Base-by-base conservation (phyloP, 2,888 invertebrate species). In the Conchocele bisecta region DNA sequence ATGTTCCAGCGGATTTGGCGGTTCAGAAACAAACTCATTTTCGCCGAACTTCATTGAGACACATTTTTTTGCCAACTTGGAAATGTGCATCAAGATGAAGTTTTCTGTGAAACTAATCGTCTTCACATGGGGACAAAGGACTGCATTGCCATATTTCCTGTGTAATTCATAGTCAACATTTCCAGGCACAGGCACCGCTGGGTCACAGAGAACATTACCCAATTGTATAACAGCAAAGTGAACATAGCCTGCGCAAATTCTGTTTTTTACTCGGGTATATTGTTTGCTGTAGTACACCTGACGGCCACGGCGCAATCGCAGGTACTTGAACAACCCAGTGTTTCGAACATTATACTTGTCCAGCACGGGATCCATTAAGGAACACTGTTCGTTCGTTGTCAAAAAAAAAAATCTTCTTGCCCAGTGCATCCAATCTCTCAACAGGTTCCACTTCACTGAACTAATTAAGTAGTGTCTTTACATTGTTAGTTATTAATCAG, bases 1-100 rank as follows among this genome's bases (percentile, higher is more conserved):
- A 44, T 58, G 58, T 28, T 58, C 58, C 35, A 33, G 48, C 26
- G 37, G 44, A 58, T 46, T 58, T 28, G 44, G 58, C 26, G 58
- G 58, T 20, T 46, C 35, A 29, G 31, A 44, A 13, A 57, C 29
- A 42, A 24, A 58, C 17, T 44, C 33, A 20, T 58, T 31, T 2
- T 42, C 29, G 31, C 35, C 15, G 24, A 46, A 33, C 31, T 58
- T 46, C 58, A 58, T 58, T 5, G 31, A 46, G 20, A 46, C 31
- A 58, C 58, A 44, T 31, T 58, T 58, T 26, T 44, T 58, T 46
- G 35, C 2, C 24, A 60, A 35, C 17, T 48, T 50, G 6, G 35
- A 35, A 24, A 28, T 41, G n/a, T 48, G 60, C 28, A 46, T 37
- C 28, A 48, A 60, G 22, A 17, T 48, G 31, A 26, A 37, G 37